phyloP scores from a whole-genome alignment of 2,797 vertebrate species.

The Sebastes nivosus region DNA sequence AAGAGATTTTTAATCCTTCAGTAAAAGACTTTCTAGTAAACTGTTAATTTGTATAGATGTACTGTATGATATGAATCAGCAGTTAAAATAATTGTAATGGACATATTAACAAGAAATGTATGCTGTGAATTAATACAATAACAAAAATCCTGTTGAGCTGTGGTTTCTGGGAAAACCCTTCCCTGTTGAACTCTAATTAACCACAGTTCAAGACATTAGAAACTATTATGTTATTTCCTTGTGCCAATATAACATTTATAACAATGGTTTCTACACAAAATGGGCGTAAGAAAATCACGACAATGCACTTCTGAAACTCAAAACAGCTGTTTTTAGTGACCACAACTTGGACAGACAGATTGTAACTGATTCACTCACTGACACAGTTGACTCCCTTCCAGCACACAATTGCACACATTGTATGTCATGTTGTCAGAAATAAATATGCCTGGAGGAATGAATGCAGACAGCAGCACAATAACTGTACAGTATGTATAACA shows the following conservation, averaged over 20 bases:
- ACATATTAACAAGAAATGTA: not conserved
- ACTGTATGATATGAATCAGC: not conserved
- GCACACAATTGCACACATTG: slow-evolving; percentile 11
- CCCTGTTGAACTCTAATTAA: not conserved
- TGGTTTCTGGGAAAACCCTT: not conserved
- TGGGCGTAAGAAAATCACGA: not conserved
- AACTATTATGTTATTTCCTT: not conserved
- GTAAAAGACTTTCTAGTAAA: not conserved
- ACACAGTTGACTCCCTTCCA: not conserved
- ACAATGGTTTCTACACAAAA: not conserved
- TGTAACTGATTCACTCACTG: not conserved
- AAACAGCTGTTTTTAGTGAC: slow-evolving; percentile 36
- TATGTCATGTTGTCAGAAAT: slow-evolving; percentile 17
- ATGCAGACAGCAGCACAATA: slow-evolving; percentile 25
- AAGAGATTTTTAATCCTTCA: not conserved
- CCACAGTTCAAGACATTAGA: not conserved
- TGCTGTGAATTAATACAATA: not conserved
- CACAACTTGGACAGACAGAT: slow-evolving; percentile 4
- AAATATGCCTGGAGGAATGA: slow-evolving; percentile 22
- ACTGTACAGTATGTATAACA: slow-evolving; percentile 36
- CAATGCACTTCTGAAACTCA: not conserved
- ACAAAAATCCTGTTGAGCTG: not conserved
- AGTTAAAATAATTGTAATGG: not conserved
- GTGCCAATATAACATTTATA: not conserved
- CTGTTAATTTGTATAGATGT: not conserved